Base-by-base conservation (phyloP, 2,113 vertebrate species). In the Equus przewalskii region DNA sequence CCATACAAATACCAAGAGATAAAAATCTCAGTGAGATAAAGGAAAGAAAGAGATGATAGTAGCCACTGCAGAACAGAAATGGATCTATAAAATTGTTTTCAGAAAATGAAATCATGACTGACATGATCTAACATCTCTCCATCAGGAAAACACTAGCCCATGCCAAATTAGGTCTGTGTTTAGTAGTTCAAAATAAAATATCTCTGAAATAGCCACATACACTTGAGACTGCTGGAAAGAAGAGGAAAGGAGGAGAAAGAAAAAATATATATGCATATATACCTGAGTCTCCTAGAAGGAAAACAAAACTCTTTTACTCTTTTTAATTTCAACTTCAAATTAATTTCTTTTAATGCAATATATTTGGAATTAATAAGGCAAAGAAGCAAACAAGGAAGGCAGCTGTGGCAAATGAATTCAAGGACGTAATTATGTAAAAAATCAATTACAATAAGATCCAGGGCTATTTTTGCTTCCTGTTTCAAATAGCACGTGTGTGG, bases 81-180 rank as follows among this genome's bases (percentile, higher is more conserved):
- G 95, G 60, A 98, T 96, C 94, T 87, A 79, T 90, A 70, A 97
- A 98, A 96, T 95, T 96, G 95, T 85, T 97, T 95, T 92, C 58
- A 97, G 67, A 96, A 92, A 97, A 92, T 96, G 96, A 98, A 98
- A 81, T 91, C 19, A 58, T 95, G 96, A 97, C 86, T 98, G 97
- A 98, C 67, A 36, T 84, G 65, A 98, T 84, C 87, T 98, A 96
- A 96, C 96, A 96, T 75, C 22, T 70, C 44, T 75, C 93, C 22
- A 83, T 91, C 82, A 62, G 64, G 24, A 91, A 96, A 79, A 86
- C 21, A 83, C 72, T 85, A 93, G 11, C 54, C 10, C 19, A 16
- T 86, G 28, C 58, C 67, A 69, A 75, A 91, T 93, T 86, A 41
- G 1, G 75, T 75, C 81, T 91, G 26, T 60, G 41, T 44, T 85